Conservation (phyloP, 2,888 invertebrate species). For the Papilio gigon region DNA sequence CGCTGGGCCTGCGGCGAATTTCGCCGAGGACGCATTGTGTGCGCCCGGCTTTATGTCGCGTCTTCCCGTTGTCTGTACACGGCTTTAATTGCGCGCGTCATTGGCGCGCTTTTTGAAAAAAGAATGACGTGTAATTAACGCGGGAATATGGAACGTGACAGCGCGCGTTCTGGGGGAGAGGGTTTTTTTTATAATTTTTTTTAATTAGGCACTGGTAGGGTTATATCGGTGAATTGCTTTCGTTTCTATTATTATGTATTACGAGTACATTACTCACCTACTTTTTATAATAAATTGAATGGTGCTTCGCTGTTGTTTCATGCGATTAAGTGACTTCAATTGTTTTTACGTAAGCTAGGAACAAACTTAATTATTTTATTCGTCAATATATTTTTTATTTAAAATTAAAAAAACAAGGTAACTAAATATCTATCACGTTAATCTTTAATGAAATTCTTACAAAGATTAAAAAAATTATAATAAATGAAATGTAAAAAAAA, state of each 20-base stretch:
- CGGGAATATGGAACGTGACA: slow-evolving; percentile 82
- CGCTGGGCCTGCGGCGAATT: slow-evolving; percentile 81
- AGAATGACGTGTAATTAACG: slow-evolving; percentile 83
- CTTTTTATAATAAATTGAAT: slow-evolving; percentile 23
- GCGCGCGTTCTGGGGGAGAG: slow-evolving; percentile 80
- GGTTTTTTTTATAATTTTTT: slow-evolving; percentile 71
- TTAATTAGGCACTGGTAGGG: slow-evolving; percentile 77
- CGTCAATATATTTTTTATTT: too few relatives aligned
- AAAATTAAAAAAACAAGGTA: too few relatives aligned
- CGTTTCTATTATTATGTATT: slow-evolving; percentile 49
- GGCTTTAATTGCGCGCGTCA: slow-evolving; percentile 82
- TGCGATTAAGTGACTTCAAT: neutral
- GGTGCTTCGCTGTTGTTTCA: neutral
- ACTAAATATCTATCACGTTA: too few relatives aligned
- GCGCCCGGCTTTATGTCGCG: slow-evolving; percentile 80
- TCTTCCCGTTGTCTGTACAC: slow-evolving; percentile 82
- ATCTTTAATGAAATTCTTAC: neutral
- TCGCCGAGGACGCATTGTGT: slow-evolving; percentile 82
- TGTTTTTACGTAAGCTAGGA: neutral
- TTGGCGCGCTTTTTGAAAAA: slow-evolving; percentile 82
- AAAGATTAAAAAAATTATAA: neutral
- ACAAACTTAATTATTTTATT: too few relatives aligned
- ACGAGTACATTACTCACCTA: slow-evolving; percentile 28
- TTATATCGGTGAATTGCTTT: slow-evolving; percentile 57
- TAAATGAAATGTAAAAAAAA: neutral